phyloP scores from a whole-genome alignment of 2,797 vertebrate species.

The Spinibarbus caldwelli region DNA sequence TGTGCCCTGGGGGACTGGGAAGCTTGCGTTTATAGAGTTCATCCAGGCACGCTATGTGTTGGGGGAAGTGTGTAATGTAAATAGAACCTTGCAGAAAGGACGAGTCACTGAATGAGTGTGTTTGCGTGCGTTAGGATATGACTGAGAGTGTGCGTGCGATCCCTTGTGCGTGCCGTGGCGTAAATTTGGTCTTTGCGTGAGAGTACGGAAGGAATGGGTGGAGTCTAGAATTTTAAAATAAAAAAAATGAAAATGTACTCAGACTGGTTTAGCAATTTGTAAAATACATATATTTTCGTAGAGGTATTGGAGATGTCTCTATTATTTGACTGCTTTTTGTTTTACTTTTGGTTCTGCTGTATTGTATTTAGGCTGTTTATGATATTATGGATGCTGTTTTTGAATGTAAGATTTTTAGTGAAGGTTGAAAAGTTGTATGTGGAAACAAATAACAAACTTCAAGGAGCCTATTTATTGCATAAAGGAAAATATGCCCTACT shows the following conservation, averaged over 20 bases:
- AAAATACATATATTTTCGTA: not conserved
- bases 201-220: not conserved
- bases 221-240: not conserved
- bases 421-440: not conserved
- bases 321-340: not conserved
- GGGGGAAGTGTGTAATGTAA: conserved; percentile 64
- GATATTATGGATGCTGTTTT: not conserved
- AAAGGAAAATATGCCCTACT: not conserved
- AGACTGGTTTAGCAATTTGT: not conserved
- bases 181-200: conserved; percentile 55
- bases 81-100: conserved; percentile 18
- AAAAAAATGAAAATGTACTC: not conserved
- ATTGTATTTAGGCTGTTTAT: not conserved
- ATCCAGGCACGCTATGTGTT: conserved; percentile 78
- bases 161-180: conserved; percentile 9
- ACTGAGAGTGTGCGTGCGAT: conserved; percentile 67
- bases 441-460: not conserved
- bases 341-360: not conserved
- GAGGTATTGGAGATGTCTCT: not conserved
- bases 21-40: conserved; percentile 72
- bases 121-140: conserved; percentile 59
- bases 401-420: not conserved
- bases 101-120: conserved; percentile 5
- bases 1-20: conserved; percentile 70
- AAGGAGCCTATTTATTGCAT: not conserved